Evolutionary conservation across 2,113 vertebrate species (phyloP), one percentile per base, ranked within the genome.

Genomic region (Oreotrochilus melanogaster): DNA sequence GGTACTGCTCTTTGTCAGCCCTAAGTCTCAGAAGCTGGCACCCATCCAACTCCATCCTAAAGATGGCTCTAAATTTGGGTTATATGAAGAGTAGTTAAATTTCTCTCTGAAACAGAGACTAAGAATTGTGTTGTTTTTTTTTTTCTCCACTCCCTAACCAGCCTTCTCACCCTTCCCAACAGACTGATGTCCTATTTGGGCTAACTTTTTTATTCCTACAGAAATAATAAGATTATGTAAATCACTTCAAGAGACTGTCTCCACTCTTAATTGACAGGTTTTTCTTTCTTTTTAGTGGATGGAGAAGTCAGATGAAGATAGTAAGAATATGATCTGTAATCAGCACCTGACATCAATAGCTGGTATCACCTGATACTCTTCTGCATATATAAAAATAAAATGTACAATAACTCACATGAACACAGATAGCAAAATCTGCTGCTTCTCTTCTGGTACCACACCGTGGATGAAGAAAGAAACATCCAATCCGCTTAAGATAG

Each of bases 381-480:
- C 53, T 73, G 45, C n/a, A 15, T n/a, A 25, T 31, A 50, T 28
- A 64, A 33, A 72, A 56, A 72, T 14, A 17, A 91, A 65, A 27
- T 0, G 1, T 62, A 60, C 14, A 39, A 53, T 73, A 54, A 97
- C 98, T 96, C 95, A 98, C 98, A 62, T 98, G 98, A 93, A 98
- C 87, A 94, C 98, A 98, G 89, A 98, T 97, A 90, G 98, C 98
- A 96, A 98, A 98, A 73, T 98, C 98, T 86, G 98, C 98, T 81
- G 98, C 98, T 88, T 98, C 98, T 97, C 98, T 98, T 93, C 97
- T 97, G 69, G 96, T 97, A 95, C 98, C 96, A 13, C 98, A 98
- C 35, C 73, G 98, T 69, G 98, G 98, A 89, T 98, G 98, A 97
- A 98, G 98, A 72, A 98, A 98, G 82, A 98, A 98, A 78, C 98